phyloP scores from a whole-genome alignment of 2,888 invertebrate species.

The Thysanoteuthis rhombus region DNA sequence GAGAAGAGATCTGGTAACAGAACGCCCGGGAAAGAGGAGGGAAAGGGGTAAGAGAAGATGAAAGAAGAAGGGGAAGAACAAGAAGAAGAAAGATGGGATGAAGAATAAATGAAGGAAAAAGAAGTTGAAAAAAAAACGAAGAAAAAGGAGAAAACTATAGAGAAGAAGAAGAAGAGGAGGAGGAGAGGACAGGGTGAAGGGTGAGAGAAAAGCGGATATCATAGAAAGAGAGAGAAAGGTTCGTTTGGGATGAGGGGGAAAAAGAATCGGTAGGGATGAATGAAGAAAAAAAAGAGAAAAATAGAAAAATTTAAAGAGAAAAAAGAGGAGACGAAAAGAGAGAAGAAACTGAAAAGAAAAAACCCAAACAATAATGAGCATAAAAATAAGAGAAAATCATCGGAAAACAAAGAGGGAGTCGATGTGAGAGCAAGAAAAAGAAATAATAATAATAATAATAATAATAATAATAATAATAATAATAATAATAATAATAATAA shows the following conservation, averaged over 20 bases:
- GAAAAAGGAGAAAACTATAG: background rate
- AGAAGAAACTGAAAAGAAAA: background rate
- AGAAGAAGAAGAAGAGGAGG: background rate
- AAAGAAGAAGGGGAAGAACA: background rate
- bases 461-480: too few species aligned
- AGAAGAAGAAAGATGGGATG: too few species aligned
- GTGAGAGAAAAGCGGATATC: background rate
- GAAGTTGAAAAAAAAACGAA: background rate
- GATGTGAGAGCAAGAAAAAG: too few species aligned
- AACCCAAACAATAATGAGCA: too few species aligned
- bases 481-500: too few species aligned
- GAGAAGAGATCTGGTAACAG: background rate
- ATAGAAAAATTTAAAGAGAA: background rate
- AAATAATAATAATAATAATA: too few species aligned
- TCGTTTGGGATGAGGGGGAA: background rate
- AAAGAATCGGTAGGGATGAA: background rate
- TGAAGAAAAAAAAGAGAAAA: background rate
- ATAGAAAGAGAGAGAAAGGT: background rate
- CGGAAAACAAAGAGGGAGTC: too few species aligned
- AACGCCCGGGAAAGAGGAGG: background rate
- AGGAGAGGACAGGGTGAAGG: background rate
- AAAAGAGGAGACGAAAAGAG: background rate
- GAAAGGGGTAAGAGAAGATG: background rate
- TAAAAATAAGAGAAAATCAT: background rate
- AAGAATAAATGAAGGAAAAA: too few species aligned